Conservation (phyloP, 2,888 invertebrate species). For the Pediacus dermestoides region DNA sequence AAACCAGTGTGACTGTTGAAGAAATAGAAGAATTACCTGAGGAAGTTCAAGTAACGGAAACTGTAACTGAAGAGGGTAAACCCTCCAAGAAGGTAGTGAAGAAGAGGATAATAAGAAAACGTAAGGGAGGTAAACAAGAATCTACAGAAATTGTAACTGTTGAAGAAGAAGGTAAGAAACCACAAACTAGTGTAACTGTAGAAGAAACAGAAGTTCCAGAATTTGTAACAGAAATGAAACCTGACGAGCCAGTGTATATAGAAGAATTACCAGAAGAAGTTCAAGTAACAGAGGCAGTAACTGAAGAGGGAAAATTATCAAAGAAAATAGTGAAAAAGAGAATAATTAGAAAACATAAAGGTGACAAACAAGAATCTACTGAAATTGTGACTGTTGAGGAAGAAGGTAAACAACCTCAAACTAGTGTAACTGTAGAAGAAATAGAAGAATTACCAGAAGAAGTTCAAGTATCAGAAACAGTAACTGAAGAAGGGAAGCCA, state of each 20-base stretch:
- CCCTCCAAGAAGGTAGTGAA: conserved; percentile 39
- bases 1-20: conserved; percentile 37
- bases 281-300: conserved; percentile 38
- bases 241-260: conserved; percentile 41
- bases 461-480: conserved; percentile 21
- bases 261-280: conserved; percentile 42
- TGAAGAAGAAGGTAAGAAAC: conserved; percentile 41
- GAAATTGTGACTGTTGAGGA: conserved; percentile 33
- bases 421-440: conserved; percentile 42
- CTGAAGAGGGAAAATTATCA: conserved; percentile 47
- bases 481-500: conserved; percentile 31
- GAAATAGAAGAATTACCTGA: conserved; percentile 46
- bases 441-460: conserved; percentile 36
- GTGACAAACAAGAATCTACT: conserved; percentile 39
- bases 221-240: conserved; percentile 39
- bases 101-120: conserved; percentile 48
- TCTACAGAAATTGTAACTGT: conserved; percentile 42
- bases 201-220: conserved; percentile 30
- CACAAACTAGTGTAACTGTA: conserved; percentile 34
- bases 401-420: conserved; percentile 38
- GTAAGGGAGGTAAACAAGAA: conserved; percentile 36
- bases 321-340: conserved; percentile 47
- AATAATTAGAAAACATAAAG: conserved; percentile 49
- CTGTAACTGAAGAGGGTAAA: conserved; percentile 26
- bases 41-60: conserved; percentile 40